Conservation (phyloP, 2,113 vertebrate species). For the Perccottus glenii region DNA sequence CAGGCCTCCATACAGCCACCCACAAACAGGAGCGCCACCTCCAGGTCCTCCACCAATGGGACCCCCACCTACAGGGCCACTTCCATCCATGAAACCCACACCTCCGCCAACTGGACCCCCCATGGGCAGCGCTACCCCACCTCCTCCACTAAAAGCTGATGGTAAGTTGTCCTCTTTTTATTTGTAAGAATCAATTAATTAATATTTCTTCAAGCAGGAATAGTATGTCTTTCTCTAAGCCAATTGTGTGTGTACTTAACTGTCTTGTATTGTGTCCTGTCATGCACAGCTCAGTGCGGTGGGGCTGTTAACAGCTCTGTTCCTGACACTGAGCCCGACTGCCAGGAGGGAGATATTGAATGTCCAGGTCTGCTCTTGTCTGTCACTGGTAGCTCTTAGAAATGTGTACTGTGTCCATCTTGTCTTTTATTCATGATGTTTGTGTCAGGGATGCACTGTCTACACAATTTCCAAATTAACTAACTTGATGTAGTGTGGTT, state of each 20-base stretch:
- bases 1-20: constrained; percentile 67
- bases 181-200: background rate
- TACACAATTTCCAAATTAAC: background rate
- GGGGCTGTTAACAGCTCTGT: constrained; percentile 45
- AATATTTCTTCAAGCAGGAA: too few species aligned
- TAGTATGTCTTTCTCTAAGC: background rate
- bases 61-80: constrained; percentile 60
- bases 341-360: constrained; percentile 73
- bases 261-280: constrained; percentile 2
- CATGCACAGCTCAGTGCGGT: constrained; percentile 74
- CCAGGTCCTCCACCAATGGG: constrained; percentile 74
- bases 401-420: constrained; percentile 38
- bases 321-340: constrained; percentile 66
- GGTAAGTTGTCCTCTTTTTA: constrained; percentile 74
- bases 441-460: constrained; percentile 36
- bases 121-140: constrained; percentile 46
- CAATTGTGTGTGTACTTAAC: background rate
- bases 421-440: constrained; percentile 25
- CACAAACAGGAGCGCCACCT: constrained; percentile 67
- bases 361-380: constrained; percentile 75
- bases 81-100: constrained; percentile 71
- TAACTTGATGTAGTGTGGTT: background rate
- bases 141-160: constrained; percentile 72
- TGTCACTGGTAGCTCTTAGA: constrained; percentile 25
- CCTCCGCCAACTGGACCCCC: constrained; percentile 66